Conservation (phyloP, 1,140 invertebrate species). For the Drosophila mayri region DNA sequence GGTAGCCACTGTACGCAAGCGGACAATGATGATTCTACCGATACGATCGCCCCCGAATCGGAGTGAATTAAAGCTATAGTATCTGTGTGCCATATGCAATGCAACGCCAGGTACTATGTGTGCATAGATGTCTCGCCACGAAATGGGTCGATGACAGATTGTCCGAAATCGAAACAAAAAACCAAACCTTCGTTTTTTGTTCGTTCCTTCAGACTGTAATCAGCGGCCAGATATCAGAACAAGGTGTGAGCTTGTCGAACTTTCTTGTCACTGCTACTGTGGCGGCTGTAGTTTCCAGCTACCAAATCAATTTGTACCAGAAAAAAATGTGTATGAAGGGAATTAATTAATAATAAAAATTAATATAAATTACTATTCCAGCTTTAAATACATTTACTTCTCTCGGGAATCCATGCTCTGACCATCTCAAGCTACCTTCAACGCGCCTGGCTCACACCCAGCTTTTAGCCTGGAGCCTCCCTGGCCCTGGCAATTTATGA, state of each 20-base stretch:
- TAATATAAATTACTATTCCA: no score
- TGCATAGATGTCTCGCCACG: slow-evolving; percentile 36
- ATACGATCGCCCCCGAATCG: background rate
- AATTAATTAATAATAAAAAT: no score
- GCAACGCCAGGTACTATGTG: background rate
- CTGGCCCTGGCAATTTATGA: slow-evolving; percentile 61
- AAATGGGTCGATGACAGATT: slow-evolving; percentile 46
- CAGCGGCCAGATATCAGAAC: slow-evolving; percentile 41
- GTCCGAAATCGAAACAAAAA: slow-evolving; percentile 39
- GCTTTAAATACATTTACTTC: background rate
- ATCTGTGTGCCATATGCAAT: background rate
- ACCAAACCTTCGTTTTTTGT: background rate
- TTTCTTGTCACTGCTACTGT: slow-evolving; percentile 53
- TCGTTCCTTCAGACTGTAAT: slow-evolving; percentile 14
- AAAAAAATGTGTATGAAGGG: no score
- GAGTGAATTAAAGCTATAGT: background rate
- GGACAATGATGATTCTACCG: slow-evolving; percentile 23
- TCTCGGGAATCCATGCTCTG: background rate
- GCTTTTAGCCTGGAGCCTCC: slow-evolving; percentile 31
- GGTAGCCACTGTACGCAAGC: slow-evolving; percentile 15
- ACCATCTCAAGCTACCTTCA: slow-evolving; percentile 16
- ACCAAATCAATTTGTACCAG: no score
- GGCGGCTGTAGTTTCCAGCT: slow-evolving; percentile 3
- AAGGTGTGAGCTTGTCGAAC: slow-evolving; percentile 35
- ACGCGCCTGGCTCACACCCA: slow-evolving; percentile 24